Conservation (phyloP, 2,797 vertebrate genomes). For the Danio kyathit region DNA sequence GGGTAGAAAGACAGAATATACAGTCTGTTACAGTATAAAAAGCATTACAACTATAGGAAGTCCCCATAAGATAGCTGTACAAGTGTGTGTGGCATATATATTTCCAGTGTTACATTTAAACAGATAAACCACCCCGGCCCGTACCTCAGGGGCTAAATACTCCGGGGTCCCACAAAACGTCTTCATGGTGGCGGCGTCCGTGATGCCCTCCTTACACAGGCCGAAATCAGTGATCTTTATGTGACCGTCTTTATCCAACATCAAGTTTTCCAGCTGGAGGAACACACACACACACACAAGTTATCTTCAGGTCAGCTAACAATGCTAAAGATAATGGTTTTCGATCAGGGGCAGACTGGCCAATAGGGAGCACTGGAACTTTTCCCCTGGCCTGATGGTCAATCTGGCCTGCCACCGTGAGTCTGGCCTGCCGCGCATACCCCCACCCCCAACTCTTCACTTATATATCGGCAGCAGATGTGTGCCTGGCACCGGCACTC, state of each 20-base stretch:
- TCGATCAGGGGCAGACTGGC: too few relatives aligned
- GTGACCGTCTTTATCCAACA: slow-evolving; percentile 86
- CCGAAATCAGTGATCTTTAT: slow-evolving; percentile 85
- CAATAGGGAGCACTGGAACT: too few relatives aligned
- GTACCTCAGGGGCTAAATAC: slow-evolving; percentile 83
- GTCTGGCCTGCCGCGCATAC: too few relatives aligned
- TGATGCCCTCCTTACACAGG: slow-evolving; percentile 85
- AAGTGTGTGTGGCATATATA: neutral
- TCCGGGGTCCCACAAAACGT: slow-evolving; percentile 84
- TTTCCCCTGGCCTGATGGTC: too few relatives aligned
- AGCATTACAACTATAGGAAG: neutral
- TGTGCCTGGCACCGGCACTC: too few relatives aligned
- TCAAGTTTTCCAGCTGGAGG: slow-evolving; percentile 82
- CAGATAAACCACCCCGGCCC: neutral
- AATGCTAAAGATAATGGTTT: neutral
- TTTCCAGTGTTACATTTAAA: neutral
- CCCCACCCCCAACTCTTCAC: too few relatives aligned
- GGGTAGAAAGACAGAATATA: too few relatives aligned
- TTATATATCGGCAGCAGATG: too few relatives aligned
- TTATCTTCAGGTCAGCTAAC: neutral
- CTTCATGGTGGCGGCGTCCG: slow-evolving; percentile 84
- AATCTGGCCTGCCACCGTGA: too few relatives aligned
- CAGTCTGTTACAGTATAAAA: too few relatives aligned
- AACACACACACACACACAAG: slow-evolving; percentile 1
- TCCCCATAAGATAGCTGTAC: neutral